Conservation (phyloP, 2,113 vertebrate genomes). For the Charina bottae region DNA sequence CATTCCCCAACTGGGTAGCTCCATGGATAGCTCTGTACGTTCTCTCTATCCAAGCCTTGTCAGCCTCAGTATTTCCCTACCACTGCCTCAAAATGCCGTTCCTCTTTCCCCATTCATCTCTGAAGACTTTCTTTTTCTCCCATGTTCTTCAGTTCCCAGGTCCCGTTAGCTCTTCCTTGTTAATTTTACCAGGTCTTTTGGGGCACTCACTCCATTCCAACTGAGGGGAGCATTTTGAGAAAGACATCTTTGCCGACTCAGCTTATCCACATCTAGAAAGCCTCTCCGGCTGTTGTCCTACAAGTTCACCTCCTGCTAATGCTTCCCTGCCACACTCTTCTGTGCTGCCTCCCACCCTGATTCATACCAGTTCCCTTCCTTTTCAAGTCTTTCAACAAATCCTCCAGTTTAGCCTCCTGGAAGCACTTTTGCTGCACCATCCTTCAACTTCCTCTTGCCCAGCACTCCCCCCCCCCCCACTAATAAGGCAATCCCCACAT, state of each 20-base stretch:
- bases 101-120: neutral
- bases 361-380: neutral
- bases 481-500: neutral
- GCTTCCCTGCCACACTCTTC: neutral
- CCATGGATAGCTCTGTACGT: neutral
- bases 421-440: no score
- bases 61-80: no score
- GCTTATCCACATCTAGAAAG: no score
- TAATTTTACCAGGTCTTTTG: no score
- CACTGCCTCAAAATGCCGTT: no score
- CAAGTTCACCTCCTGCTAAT: neutral
- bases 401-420: neutral
- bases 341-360: no score
- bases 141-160: neutral
- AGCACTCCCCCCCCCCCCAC: neutral
- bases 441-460: neutral
- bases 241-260: no score
- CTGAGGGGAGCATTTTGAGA: no score
- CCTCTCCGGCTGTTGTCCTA: neutral
- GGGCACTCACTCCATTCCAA: no score
- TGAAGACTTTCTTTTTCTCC: neutral
- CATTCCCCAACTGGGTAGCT: neutral
- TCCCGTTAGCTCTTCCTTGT: neutral
- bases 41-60: neutral
- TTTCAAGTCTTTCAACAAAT: neutral